phyloP scores from a whole-genome alignment of 1,140 invertebrate species.

The Drosophila obscura region DNA sequence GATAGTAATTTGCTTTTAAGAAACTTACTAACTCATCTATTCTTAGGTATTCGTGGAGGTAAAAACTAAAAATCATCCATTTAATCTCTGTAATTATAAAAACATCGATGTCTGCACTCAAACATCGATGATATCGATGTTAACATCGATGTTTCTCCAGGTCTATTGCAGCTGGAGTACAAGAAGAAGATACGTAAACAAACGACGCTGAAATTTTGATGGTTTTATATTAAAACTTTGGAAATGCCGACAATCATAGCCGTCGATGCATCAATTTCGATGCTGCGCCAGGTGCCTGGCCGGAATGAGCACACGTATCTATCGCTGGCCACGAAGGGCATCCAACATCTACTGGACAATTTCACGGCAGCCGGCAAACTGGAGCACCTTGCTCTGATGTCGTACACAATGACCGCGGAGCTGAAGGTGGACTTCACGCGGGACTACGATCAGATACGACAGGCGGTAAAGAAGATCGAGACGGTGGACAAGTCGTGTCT shows the following conservation, averaged over 20 bases:
- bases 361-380: conserved; percentile 92
- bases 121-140: no score
- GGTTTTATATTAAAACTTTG: not conserved
- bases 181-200: conserved; percentile 35
- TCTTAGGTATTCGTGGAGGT: no score
- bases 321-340: conserved; percentile 92
- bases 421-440: conserved; percentile 81
- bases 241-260: conserved; percentile 92
- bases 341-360: conserved; percentile 94
- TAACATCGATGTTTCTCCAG: no score
- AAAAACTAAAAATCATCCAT: no score
- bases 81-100: no score
- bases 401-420: conserved; percentile 92
- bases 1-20: no score
- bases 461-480: conserved; percentile 79
- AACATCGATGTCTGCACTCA: no score
- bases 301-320: conserved; percentile 86
- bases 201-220: conserved; percentile 16
- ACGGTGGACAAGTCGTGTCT: conserved; percentile 71
- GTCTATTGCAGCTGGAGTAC: no score
- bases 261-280: conserved; percentile 90
- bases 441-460: conserved; percentile 78
- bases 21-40: no score
- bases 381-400: conserved; percentile 95
- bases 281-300: conserved; percentile 87